Evolutionary conservation across 2,797 vertebrate species (phyloP), one percentile per base, ranked within the genome.

Genomic region (Hylomyscus alleni): DNA sequence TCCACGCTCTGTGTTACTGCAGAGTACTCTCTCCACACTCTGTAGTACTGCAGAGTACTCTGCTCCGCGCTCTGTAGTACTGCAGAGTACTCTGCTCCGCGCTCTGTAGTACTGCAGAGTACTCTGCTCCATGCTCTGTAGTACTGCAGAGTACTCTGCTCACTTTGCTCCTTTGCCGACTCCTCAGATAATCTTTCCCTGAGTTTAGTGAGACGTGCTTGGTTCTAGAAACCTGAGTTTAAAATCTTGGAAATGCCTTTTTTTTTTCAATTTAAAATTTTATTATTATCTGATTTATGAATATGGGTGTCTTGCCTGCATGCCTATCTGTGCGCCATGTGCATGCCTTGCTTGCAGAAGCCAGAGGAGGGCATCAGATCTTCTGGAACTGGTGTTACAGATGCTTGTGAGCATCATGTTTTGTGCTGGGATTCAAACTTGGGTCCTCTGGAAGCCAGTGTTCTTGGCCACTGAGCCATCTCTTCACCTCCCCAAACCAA

Each of bases 131-230:
- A 58, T 58, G 7, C 58, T 58, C 6, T 22, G 62, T 13, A 31
- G 91, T 76, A 67, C 47, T 52, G 80, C 60, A 12, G 50, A 44
- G 67, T 9, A 2, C 20, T 44, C 67, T n/a, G 47, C 47, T 83
- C 67, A 31, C 22, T 77, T 69, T 73, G 54, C 89, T 92, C 40
- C 17, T n/a, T 73, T 54, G 69, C 67, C 54, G 50, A 54, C 24
- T 0, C 11, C 91, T 77, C 86, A 96, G 44, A 50, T 93, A 88
- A 85, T 84, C 94, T 94, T 95, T 92, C 88, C 69, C 89, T 95
- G 65, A 37, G 58, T 40, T 94, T 75, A 52, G 50, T 58, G 12
- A 12, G 8, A 6, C 26, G 0, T 15, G 4, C n/a, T 1, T 62
- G 58, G 87, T 10, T 76, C 96, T 81, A 65, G 86, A 91, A 72